Evolutionary conservation across 2,888 invertebrate species (phyloP).

Genomic region (Eueremaeus valkanovi): DNA sequence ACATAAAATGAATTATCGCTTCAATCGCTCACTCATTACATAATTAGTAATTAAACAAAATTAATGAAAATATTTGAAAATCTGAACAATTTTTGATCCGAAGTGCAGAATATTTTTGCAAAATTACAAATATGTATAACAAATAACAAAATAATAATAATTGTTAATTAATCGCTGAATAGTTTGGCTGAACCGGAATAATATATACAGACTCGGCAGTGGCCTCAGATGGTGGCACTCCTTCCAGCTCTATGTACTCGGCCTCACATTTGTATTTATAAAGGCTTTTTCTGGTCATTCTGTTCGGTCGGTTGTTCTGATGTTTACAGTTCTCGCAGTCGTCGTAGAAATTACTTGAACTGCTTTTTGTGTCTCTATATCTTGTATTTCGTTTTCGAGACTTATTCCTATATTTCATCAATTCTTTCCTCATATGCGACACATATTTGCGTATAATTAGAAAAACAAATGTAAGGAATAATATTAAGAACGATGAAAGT

Average conservation of each 20-base stretch:
- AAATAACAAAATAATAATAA: neutral
- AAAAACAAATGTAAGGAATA: neutral
- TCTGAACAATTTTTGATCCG: too few relatives aligned
- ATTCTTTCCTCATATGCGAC: slow-evolving; percentile 11
- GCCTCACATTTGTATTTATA: neutral
- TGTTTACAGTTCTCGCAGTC: neutral
- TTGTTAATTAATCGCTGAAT: neutral
- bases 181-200: neutral
- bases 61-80: too few relatives aligned
- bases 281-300: neutral
- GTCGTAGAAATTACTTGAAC: slow-evolving; percentile 2
- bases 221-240: slow-evolving; percentile 9
- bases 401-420: neutral
- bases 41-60: too few relatives aligned
- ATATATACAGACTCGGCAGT: neutral
- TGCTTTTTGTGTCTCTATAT: neutral
- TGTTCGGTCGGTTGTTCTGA: neutral
- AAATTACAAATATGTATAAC: too few relatives aligned
- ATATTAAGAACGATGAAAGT: neutral
- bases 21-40: too few relatives aligned
- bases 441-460: slow-evolving; percentile 5
- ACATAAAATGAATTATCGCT: too few relatives aligned
- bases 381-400: neutral
- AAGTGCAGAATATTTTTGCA: too few relatives aligned
- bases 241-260: slow-evolving; percentile 13